These are phyloP conservation scores for Manis crassicaudata DNA, from an alignment of 2,797 vertebrate species.

Conservation along the genomic window DNA sequence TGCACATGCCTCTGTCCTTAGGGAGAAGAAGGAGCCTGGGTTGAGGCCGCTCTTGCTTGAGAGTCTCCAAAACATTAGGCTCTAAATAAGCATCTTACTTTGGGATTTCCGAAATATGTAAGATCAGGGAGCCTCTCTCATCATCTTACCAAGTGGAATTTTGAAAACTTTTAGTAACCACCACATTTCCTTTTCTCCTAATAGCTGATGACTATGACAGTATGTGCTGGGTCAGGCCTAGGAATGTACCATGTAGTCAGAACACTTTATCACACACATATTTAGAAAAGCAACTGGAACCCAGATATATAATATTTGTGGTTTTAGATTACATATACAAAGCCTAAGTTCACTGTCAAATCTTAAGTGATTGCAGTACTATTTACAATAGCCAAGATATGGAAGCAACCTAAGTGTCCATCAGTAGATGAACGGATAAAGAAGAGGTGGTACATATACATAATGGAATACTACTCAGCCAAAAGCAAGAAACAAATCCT, in stretches of 20 bases:
- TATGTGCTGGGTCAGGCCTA: background rate
- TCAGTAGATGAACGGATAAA: too few relatives aligned
- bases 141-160: background rate
- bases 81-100: background rate
- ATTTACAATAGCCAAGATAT: too few relatives aligned
- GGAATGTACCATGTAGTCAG: background rate
- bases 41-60: background rate
- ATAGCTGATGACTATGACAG: background rate
- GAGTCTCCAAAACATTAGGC: background rate
- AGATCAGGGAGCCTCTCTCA: background rate
- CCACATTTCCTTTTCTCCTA: background rate
- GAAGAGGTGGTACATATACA: too few relatives aligned
- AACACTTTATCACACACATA: too few relatives aligned
- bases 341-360: background rate
- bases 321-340: background rate
- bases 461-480: too few relatives aligned
- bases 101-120: slow-evolving; percentile 16
- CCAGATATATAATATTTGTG: background rate
- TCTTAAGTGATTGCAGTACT: background rate
- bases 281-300: background rate
- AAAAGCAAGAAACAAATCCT: too few relatives aligned
- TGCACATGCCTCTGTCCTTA: background rate
- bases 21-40: background rate
- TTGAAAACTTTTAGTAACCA: background rate
- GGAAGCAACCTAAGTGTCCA: too few relatives aligned